Evolutionary conservation across 2,113 vertebrate genomes (phyloP), one percentile per base, ranked within the genome.

Genomic region (Tragelaphus buxtoni): DNA sequence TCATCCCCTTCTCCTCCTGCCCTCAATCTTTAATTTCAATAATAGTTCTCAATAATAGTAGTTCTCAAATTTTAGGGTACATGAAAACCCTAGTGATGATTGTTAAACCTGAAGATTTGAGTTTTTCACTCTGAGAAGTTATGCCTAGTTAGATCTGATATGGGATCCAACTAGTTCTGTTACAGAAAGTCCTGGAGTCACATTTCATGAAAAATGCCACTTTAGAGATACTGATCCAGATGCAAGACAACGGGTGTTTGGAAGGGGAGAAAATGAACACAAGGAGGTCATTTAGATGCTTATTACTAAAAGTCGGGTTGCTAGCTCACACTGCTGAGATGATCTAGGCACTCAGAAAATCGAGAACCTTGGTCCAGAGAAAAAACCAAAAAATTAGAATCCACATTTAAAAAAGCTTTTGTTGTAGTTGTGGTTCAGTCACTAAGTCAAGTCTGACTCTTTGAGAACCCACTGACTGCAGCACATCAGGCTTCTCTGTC

Each of bases 51-150:
- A 74, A 79, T 1, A 63, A 96, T 92, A 97, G 77, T 60, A 56
- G 47, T 79, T 94, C 69, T 84, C 69, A 96, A 22, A 88, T 65
- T 77, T 92, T 32, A n/a, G 79, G n/a, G 7, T 76, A 47, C 2
- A 16, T 47, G 11, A 47, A 49, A 88, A 72, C 9, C 30, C 20
- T 11, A 28, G 32, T 3, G 5, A 9, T 84, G 32, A 74, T 24
- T 47, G 45, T 55, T 93, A 42, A 94, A 94, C 95, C 96, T 92
- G 93, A 55, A 96, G 53, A 94, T 95, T 82, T 79, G 94, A 69
- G 17, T 63, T 47, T 18, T 9, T 92, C 28, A 26, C 4, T 3
- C 28, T 53, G 55, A 85, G 47, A 90, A 83, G 42, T 79, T 63
- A 58, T 30, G 45, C 14, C 42, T 2, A 42, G 35, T 77, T 42